phyloP scores from a whole-genome alignment of 2,888 invertebrate species.

The Lasioglossum morio region DNA sequence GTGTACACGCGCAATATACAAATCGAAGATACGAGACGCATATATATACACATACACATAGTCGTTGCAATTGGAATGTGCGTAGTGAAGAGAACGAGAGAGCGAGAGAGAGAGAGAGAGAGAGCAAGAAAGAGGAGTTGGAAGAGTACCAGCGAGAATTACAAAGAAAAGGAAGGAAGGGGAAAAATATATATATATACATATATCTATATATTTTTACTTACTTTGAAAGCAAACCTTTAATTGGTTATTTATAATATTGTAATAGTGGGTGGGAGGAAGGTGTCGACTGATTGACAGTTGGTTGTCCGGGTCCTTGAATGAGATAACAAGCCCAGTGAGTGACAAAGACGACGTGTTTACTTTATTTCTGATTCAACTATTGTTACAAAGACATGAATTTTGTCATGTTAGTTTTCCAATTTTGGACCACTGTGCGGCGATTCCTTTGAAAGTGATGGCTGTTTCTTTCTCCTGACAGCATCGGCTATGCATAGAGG shows the following conservation, averaged over 20 bases:
- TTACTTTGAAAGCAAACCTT: conserved; percentile 79
- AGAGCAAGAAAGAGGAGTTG: not conserved
- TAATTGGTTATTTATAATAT: conserved; percentile 79
- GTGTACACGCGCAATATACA: not conserved
- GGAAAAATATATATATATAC: conserved; percentile 72
- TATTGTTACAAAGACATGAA: not conserved
- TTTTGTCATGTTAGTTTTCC: too few species aligned
- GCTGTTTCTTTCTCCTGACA: too few species aligned
- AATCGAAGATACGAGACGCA: not conserved
- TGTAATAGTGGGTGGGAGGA: not conserved
- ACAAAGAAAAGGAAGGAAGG: conserved; percentile 61
- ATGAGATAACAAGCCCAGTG: not conserved
- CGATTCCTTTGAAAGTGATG: too few species aligned
- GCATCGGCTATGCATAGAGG: too few species aligned
- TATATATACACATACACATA: not conserved
- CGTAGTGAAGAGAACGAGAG: not conserved
- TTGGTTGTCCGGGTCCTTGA: not conserved
- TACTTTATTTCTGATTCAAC: not conserved
- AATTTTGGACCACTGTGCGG: too few species aligned
- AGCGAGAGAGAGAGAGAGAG: not conserved
- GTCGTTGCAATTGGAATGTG: not conserved
- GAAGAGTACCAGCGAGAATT: conserved; percentile 41
- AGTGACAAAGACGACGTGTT: not conserved
- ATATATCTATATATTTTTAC: conserved; percentile 81
- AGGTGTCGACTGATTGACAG: not conserved